A percentile compares a stretch with the other conserved stretches of the same genome.
Evolutionary conservation across 2,797 vertebrate genomes (phyloP).

Genomic region (Sphaeramia orbicularis): DNA sequence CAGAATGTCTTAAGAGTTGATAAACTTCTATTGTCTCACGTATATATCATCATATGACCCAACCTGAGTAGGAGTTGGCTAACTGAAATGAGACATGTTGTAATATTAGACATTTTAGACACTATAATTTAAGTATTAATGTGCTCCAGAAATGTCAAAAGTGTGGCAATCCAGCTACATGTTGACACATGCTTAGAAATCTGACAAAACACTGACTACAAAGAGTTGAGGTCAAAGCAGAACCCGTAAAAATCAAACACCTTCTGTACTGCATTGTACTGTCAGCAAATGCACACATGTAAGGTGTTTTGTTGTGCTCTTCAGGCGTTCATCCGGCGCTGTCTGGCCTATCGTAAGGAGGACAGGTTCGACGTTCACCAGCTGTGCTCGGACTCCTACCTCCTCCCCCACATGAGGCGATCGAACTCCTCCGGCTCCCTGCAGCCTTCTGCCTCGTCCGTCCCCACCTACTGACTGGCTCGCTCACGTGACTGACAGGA

Average conservation of each 20-base stretch:
- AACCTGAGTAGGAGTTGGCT: not conserved
- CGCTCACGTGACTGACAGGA: constrained; percentile 39
- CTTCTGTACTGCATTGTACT: not conserved
- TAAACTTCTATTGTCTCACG: not conserved
- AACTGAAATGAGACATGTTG: not conserved
- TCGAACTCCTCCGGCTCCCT: constrained; percentile 98
- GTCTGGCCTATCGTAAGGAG: constrained; percentile 99
- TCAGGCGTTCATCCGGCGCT: constrained; percentile 97
- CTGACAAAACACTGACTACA: not conserved
- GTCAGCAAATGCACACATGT: not conserved
- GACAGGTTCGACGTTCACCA: constrained; percentile 98
- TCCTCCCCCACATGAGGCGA: constrained; percentile 98
- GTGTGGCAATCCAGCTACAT: not conserved
- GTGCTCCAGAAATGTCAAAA: not conserved
- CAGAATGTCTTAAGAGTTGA: not conserved
- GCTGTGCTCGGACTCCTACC: constrained; percentile 96
- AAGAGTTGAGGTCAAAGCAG: not conserved
- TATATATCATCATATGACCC: not conserved
- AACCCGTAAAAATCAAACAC: not conserved
- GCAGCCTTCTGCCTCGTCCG: constrained; percentile 90
- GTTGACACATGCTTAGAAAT: not conserved
- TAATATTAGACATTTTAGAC: not conserved
- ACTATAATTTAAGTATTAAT: not conserved
- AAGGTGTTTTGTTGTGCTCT: constrained; percentile 10
- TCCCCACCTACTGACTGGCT: constrained; percentile 74